Evolutionary conservation across 2,113 vertebrate genomes (phyloP).

Genomic region (Proterorhinus semilunaris): DNA sequence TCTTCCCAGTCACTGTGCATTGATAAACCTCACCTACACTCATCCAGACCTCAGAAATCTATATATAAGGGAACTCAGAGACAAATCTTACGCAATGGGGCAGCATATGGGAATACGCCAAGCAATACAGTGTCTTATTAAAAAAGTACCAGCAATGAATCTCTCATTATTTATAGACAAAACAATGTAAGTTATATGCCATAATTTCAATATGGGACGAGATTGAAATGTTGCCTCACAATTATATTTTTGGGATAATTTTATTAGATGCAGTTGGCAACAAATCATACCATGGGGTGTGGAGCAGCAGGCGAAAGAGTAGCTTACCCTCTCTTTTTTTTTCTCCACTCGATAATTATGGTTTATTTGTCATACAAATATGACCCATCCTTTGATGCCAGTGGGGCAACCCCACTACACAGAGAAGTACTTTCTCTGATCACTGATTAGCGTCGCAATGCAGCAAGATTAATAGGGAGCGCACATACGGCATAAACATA

Average conservation of each 20-base stretch:
- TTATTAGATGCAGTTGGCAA: no score
- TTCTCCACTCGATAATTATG: no score
- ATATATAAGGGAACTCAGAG: conserved; percentile 16
- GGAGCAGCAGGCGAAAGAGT: no score
- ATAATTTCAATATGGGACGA: neutral
- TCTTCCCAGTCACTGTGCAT: neutral
- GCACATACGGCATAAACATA: neutral
- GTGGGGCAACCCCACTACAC: no score
- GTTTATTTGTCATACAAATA: no score
- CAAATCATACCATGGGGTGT: no score
- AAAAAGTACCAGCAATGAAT: neutral
- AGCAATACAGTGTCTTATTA: neutral
- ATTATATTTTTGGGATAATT: no score
- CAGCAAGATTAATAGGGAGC: neutral
- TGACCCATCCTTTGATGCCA: no score
- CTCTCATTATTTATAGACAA: neutral
- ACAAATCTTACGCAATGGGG: conserved; percentile 9
- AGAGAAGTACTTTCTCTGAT: no score
- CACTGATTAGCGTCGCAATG: neutral
- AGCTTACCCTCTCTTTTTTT: no score
- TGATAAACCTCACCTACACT: conserved; percentile 26
- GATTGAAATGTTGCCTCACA: no score
- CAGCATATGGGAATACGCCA: neutral
- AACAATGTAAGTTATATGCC: neutral
- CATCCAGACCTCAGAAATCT: conserved; percentile 3